Evolutionary conservation across 2,888 invertebrate species (phyloP).

Genomic region (Limnephilus lunatus): DNA sequence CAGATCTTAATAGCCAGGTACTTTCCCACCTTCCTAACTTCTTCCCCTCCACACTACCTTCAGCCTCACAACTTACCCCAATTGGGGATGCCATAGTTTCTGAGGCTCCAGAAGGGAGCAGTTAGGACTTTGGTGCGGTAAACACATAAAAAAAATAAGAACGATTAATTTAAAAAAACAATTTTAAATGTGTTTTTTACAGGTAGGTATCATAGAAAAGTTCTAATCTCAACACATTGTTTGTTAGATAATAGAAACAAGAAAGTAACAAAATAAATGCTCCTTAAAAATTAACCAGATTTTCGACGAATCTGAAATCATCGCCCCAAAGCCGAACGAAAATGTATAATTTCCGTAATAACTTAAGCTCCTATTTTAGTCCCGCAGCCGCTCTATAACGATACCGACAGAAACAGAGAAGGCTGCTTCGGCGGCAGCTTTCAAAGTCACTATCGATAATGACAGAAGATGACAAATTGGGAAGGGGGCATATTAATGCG

Average conservation of each 20-base stretch:
- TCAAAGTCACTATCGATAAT: conserved; percentile 37
- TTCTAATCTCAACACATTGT: too few species aligned
- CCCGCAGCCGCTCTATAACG: conserved; percentile 25
- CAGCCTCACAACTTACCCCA: too few species aligned
- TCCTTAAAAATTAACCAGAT: neutral
- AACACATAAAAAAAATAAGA: too few species aligned
- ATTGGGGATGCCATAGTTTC: too few species aligned
- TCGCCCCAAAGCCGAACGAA: neutral
- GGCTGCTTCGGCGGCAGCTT: conserved; percentile 17
- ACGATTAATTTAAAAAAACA: too few species aligned
- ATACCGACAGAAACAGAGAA: neutral
- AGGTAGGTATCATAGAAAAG: too few species aligned
- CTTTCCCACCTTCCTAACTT: too few species aligned
- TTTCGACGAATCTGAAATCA: neutral
- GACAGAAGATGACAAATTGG: conserved; percentile 44
- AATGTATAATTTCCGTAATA: neutral
- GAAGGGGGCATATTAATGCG: conserved; percentile 46
- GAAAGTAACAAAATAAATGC: neutral
- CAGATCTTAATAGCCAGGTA: too few species aligned
- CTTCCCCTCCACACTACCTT: too few species aligned
- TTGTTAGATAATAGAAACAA: neutral
- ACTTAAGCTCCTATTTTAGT: neutral
- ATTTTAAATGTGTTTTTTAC: too few species aligned
- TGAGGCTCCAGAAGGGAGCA: too few species aligned
- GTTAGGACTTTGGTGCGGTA: too few species aligned